A percentile compares a stretch with the other conserved stretches of the same genome.
Evolutionary conservation across 2,797 vertebrate genomes (phyloP).

Genomic region (Fistularia commersonii): DNA sequence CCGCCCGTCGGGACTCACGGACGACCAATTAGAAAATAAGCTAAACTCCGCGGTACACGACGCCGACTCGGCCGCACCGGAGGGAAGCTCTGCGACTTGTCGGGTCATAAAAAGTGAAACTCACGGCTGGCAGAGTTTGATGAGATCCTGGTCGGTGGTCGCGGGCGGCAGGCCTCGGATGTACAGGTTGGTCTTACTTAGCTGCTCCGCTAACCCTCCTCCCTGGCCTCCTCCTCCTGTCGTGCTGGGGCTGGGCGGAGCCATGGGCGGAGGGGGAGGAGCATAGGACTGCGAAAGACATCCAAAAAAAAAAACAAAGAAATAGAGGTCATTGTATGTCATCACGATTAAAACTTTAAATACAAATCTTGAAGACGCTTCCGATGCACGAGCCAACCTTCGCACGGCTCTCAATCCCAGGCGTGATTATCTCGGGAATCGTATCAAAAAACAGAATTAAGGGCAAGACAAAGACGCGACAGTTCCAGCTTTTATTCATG

Average conservation of each 20-base stretch:
- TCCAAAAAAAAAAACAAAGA: neutral
- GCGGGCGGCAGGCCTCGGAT: constrained; percentile 96
- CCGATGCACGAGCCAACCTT: too few species aligned
- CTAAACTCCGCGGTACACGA: constrained; percentile 19
- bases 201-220: constrained; percentile 85
- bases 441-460: too few species aligned
- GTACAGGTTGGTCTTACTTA: constrained; percentile 99
- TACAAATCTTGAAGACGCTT: too few species aligned
- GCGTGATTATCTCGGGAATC: too few species aligned
- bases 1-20: constrained; percentile 38
- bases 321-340: too few species aligned
- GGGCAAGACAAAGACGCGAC: too few species aligned
- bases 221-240: constrained; percentile 86
- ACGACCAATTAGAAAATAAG: constrained; percentile 50
- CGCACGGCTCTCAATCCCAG: too few species aligned
- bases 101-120: constrained; percentile 48
- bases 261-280: constrained; percentile 95
- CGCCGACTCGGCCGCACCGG: constrained; percentile 15
- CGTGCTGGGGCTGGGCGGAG: constrained; percentile 97
- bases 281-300: constrained; percentile 92
- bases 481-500: too few species aligned
- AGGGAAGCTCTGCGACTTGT: constrained; percentile 5
- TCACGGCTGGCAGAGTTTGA: constrained; percentile 99
- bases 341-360: too few species aligned
- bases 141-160: constrained; percentile 98